Percentiles rank a stretch among this genome's conserved stretches.
These are phyloP conservation scores for Urocitellus parryii DNA, from an alignment of 2,113 vertebrate species.

Conservation along the genomic window DNA sequence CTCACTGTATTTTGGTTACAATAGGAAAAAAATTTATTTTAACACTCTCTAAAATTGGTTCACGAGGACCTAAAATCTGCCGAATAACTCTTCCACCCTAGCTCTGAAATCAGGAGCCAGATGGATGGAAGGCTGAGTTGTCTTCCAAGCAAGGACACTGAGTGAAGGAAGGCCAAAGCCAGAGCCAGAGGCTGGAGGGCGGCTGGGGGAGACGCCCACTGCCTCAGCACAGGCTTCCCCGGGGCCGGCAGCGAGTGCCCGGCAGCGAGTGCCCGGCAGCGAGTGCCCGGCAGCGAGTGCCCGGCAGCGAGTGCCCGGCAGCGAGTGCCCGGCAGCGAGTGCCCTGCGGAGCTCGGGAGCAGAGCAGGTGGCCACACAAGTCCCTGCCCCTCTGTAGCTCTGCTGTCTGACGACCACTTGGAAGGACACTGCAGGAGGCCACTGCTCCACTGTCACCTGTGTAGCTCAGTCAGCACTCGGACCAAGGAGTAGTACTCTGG, in stretches of 20 bases:
- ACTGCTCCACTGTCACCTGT: not conserved
- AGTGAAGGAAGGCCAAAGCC: not conserved
- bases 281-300: no score
- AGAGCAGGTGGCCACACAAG: not conserved
- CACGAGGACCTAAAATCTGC: not conserved
- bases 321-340: no score
- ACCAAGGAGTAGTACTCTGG: not conserved
- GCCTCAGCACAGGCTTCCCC: no score
- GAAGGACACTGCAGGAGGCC: not conserved
- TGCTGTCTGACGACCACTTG: fast-evolving
- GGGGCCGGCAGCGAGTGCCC: no score
- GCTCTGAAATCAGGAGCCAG: not conserved
- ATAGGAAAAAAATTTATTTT: not conserved
- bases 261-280: no score
- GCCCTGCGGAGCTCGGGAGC: no score
- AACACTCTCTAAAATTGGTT: not conserved
- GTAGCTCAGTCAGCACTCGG: fast-evolving
- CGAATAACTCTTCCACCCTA: not conserved
- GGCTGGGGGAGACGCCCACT: no score
- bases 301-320: no score
- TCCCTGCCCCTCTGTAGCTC: not conserved
- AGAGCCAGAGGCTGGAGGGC: no score
- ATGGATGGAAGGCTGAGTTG: not conserved
- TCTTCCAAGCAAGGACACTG: not conserved
- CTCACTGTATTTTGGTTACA: not conserved